Evolutionary conservation across 2,797 vertebrate genomes (phyloP).

Genomic region (Heliangelus exortis): DNA sequence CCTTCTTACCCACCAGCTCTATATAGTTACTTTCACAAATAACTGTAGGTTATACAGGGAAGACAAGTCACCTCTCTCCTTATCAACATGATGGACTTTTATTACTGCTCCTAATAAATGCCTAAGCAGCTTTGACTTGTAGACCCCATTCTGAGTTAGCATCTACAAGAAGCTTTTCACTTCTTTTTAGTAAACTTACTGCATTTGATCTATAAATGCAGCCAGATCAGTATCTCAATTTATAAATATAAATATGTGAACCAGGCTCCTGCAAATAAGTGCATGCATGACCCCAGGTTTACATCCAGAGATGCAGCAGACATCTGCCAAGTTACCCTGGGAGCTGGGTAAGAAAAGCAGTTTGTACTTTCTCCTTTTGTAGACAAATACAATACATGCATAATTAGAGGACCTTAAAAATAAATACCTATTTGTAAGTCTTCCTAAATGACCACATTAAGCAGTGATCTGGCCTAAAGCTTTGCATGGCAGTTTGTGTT

Average conservation of each 20-base stretch:
- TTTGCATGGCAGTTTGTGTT: background rate
- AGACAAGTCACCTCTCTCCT: background rate
- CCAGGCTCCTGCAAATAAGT: background rate
- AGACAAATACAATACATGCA: background rate
- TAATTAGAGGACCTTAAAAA: background rate
- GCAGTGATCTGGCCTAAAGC: background rate
- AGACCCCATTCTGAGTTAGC: background rate
- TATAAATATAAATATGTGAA: background rate
- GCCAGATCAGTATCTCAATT: background rate
- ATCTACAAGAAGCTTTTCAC: background rate
- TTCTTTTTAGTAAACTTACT: background rate
- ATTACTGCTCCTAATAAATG: background rate
- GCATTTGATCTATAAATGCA: background rate
- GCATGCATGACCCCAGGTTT: background rate
- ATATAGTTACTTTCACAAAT: background rate
- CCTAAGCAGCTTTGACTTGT: background rate
- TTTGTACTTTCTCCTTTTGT: background rate
- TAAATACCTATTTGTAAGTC: background rate
- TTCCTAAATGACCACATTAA: background rate
- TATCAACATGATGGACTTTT: background rate
- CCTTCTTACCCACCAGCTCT: background rate
- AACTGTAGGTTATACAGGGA: background rate
- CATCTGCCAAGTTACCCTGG: background rate
- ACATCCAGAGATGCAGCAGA: background rate
- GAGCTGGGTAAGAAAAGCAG: background rate